Evolutionary conservation across 2,113 vertebrate species (phyloP), one percentile per base, ranked within the genome.

Genomic region (Brachyhypopomus gauderio): DNA sequence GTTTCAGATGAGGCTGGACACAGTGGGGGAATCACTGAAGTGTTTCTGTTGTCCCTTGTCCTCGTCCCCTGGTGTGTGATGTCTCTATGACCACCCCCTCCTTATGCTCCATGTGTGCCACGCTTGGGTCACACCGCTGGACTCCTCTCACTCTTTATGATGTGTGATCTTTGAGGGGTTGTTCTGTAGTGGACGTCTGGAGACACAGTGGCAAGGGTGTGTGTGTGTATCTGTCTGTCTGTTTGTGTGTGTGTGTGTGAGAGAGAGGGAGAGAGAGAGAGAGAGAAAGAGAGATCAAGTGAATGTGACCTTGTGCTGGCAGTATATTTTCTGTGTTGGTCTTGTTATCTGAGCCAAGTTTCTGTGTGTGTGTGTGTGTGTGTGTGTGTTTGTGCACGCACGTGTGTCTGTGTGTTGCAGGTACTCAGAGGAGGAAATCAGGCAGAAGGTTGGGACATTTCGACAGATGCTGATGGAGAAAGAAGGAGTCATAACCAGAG

Each of bases 381-480:
- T 25, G 9, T 4, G 27, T 66, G 34, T 14, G 19, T 38, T 14
- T 62, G 1, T 62, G 30, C 16, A 2, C 27, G 19, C 3, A 19
- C n/a, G 14, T 72, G 25, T 52, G 30, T 30, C 5, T 11, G 60
- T 41, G n/a, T 80, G 19, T 59, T 23, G 2, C 90, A 99, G 98
- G 90, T 99, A 99, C 91, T 96, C 95, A 0, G 97, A 97, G 84
- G 96, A 98, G 85, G 98, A 98, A 90, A 98, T 98, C 79, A 92
- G 91, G 17, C 97, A 99, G 92, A 99, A 99, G 88, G 98, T 99
- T 27, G 96, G 95, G 86, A 98, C 97, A 0, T 99, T 99, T 88
- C 94, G 98, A 82, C 98, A 99, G 72, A 99, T 99, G 98, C 92
- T 99, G 92, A 99, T 99, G 98, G 98, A 99, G 91, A 99, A 99